These are phyloP conservation scores for Psilopsiagon aurifrons DNA, from an alignment of 2,113 vertebrate genomes.

Conservation along the genomic window DNA sequence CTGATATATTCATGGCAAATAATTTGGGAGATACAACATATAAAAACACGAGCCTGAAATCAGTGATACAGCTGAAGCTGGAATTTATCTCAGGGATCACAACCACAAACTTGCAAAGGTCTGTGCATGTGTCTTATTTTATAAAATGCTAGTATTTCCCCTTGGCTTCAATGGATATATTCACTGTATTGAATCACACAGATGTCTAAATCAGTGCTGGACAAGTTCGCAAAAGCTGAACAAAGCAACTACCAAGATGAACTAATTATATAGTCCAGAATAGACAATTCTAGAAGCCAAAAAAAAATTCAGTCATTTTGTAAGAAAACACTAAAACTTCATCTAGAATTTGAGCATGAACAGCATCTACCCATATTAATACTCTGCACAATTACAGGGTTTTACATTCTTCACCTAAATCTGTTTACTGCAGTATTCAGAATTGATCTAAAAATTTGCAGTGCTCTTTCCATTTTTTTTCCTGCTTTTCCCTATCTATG, in stretches of 20 bases:
- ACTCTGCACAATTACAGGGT: not conserved
- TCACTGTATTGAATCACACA: not conserved
- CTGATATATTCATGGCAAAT: not conserved
- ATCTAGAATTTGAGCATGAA: not conserved
- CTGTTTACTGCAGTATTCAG: not conserved
- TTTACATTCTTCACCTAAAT: not conserved
- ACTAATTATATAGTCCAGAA: not conserved
- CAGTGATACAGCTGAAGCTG: not conserved
- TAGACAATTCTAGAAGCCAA: not conserved
- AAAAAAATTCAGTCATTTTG: not conserved
- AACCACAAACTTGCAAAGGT: not conserved
- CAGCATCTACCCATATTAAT: not conserved
- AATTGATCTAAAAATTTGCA: not conserved
- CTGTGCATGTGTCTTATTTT: not conserved
- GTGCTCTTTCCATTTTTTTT: not conserved
- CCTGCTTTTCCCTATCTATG: not conserved
- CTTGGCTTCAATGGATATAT: not conserved
- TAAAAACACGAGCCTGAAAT: not conserved
- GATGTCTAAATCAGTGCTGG: slow-evolving; percentile 8
- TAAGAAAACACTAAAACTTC: not conserved
- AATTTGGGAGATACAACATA: not conserved
- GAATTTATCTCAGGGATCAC: not conserved
- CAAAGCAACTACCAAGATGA: slow-evolving; percentile 5
- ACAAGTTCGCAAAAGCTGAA: not conserved
- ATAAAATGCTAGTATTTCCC: not conserved